A percentile compares a stretch with the other conserved stretches of the same genome.
Conservation (phyloP, 1,140 invertebrate species). For the Dinothrombium tinctorium region DNA sequence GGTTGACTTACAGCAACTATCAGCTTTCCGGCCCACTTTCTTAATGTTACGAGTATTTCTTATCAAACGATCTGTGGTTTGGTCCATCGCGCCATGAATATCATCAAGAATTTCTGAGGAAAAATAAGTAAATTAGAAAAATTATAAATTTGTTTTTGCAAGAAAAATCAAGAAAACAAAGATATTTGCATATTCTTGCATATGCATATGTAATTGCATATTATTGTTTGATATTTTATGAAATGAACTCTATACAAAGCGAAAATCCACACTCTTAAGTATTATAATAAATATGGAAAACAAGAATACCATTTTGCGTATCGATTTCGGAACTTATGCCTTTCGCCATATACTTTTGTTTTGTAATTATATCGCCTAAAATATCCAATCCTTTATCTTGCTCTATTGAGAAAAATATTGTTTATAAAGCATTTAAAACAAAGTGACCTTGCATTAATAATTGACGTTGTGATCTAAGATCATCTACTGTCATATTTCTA, state of each 20-base stretch:
- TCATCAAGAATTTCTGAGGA: constrained; percentile 24
- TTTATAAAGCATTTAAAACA: no score
- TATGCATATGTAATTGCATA: no score
- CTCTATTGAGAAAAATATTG: constrained; percentile 18
- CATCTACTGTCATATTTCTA: no score
- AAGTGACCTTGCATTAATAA: no score
- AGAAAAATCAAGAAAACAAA: no score
- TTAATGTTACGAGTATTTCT: constrained; percentile 22
- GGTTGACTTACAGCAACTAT: constrained; percentile 21
- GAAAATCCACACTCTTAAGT: no score
- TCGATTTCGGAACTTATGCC: constrained; percentile 25
- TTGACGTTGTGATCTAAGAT: no score
- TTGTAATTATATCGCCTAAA: constrained; percentile 20
- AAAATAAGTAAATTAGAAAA: not conserved
- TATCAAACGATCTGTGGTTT: constrained; percentile 19
- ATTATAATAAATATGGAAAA: no score
- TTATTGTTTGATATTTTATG: no score
- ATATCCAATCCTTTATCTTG: constrained; percentile 24
- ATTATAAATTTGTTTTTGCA: not conserved
- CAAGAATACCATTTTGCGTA: constrained; percentile 23
- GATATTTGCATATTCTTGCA: no score
- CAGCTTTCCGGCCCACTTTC: constrained; percentile 22
- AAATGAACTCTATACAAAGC: no score
- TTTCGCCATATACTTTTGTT: constrained; percentile 24
- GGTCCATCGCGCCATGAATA: constrained; percentile 21